Percentiles rank a stretch among this genome's conserved stretches.
phyloP scores from a whole-genome alignment of 2,113 vertebrate genomes.

The Lamprologus tigripictilis region DNA sequence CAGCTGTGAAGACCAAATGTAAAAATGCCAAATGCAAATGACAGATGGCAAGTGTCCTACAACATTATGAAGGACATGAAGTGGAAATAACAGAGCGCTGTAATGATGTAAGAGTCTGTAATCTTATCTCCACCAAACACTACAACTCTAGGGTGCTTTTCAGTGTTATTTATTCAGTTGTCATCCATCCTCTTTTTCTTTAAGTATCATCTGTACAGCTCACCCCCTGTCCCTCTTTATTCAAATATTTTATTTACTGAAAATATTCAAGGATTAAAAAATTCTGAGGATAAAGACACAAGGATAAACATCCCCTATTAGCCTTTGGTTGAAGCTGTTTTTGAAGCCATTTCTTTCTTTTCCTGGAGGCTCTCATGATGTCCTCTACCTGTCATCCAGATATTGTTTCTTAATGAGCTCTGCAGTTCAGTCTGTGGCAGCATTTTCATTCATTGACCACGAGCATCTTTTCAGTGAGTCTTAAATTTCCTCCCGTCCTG shows the following conservation, averaged over 20 bases:
- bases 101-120: conserved; percentile 32
- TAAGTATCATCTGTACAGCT: background rate
- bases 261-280: background rate
- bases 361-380: background rate
- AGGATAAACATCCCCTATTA: background rate
- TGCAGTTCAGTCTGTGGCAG: background rate
- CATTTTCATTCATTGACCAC: background rate
- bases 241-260: background rate
- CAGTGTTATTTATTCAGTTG: background rate
- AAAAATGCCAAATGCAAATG: conserved; percentile 19
- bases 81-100: background rate
- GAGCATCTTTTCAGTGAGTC: background rate
- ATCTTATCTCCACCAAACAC: conserved; percentile 26
- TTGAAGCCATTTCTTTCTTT: background rate
- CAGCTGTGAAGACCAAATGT: background rate
- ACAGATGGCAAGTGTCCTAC: background rate
- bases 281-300: background rate
- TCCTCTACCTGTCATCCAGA: background rate
- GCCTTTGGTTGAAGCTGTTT: background rate
- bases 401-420: background rate
- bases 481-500: background rate
- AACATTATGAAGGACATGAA: background rate
- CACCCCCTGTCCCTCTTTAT: background rate
- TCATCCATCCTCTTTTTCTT: background rate
- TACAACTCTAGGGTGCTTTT: background rate